phyloP scores from a whole-genome alignment of 64 coral and sea anemone species.

The Platygyra sinensis region DNA sequence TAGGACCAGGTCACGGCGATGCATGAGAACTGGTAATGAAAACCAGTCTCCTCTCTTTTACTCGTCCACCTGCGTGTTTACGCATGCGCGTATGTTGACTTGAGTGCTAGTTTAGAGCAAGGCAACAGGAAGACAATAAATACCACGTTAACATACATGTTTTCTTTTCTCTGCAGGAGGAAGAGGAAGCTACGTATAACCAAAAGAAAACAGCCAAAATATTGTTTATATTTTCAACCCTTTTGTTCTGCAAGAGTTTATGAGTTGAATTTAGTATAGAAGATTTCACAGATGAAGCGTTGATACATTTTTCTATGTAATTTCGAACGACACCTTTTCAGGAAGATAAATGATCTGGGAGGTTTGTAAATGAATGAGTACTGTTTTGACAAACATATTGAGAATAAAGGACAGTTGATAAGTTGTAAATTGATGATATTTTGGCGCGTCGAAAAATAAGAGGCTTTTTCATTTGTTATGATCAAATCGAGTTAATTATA shows the following conservation, averaged over 20 bases:
- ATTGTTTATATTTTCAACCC: neutral
- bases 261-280: neutral
- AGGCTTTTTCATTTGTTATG: neutral
- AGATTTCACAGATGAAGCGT: neutral
- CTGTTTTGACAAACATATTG: neutral
- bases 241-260: neutral
- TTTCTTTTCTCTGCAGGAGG: constrained; percentile 7
- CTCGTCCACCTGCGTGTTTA: too few species aligned
- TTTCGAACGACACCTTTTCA: too few species aligned
- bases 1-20: too few species aligned
- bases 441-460: neutral
- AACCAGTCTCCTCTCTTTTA: too few species aligned
- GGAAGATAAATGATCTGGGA: too few species aligned
- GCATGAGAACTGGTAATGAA: too few species aligned
- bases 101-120: too few species aligned
- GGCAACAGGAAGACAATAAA: too few species aligned
- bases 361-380: too few species aligned
- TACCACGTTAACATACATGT: neutral
- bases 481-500: neutral
- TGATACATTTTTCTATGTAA: too few species aligned
- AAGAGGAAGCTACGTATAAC: constrained; percentile 34
- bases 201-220: neutral
- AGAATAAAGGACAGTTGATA: neutral
- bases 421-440: neutral
- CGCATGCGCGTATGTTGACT: too few species aligned